Evolutionary conservation across 2,797 vertebrate species (phyloP), one percentile per base, ranked within the genome.

Genomic region (Sebastes oblongus): DNA sequence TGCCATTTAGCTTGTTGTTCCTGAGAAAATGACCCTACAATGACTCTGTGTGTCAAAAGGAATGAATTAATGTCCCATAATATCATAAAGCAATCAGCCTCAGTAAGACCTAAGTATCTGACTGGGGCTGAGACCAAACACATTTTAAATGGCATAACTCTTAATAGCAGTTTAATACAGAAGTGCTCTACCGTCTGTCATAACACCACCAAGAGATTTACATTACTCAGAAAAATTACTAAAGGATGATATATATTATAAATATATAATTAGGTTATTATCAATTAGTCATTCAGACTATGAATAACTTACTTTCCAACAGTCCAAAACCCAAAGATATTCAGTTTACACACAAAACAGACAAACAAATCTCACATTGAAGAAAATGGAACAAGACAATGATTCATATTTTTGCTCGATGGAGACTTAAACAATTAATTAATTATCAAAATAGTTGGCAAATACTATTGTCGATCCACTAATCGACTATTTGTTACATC

Each of bases 31-130:
- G 1, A 55, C 24, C 30, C 61, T 79, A 71, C 80, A 89, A 82
- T 88, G 59, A 72, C 29, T 32, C 59, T 13, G 62, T 11, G 62
- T 59, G 71, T 83, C 67, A 81, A 42, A 34, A 34, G 22, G 66
- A 85, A 85, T 84, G 64, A 74, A 18, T 68, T 71, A 50, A 85
- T 71, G 73, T 82, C 66, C 34, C 46, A 70, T 82, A 66, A 89
- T 61, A 56, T 72, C 79, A 81, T 73, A 71, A 84, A 85, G 67
- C 59, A 72, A 82, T 82, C 70, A 80, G 73, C 66, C 39, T 79
- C 62, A 29, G 56, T 52, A 20, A 73, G 71, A 81, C 30, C 24
- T 18, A 50, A 32, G 69, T 34, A 27, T 83, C n/a, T 62, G 52
- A 73, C 77, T 66, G 22, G 34, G 46, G 56, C 58, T 67, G 60